Percentiles rank a stretch among this genome's conserved stretches.
These are phyloP conservation scores for Hydrotaea cyrtoneurina DNA, from an alignment of 2,888 invertebrate species.

Conservation along the genomic window DNA sequence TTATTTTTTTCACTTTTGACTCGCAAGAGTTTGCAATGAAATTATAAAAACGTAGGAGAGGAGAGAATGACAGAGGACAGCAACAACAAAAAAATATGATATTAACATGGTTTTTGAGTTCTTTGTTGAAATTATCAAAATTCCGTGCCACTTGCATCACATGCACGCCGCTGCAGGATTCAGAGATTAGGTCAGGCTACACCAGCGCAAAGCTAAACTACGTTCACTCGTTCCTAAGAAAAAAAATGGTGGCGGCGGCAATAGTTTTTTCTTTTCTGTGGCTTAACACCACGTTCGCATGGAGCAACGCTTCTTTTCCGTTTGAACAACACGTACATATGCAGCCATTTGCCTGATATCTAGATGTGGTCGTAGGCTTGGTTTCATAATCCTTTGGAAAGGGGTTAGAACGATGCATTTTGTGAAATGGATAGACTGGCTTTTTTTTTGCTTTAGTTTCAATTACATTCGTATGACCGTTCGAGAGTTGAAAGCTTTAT, in stretches of 20 bases:
- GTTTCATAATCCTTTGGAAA: background rate
- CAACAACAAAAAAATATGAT: constrained; percentile 38
- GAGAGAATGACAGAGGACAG: background rate
- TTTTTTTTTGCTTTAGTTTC: constrained; percentile 24
- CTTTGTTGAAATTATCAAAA: constrained; percentile 69
- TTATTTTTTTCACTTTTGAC: constrained; percentile 25
- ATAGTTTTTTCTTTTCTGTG: constrained; percentile 7
- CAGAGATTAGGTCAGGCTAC: constrained; percentile 52
- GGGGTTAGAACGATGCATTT: background rate
- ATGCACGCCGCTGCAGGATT: constrained; percentile 56
- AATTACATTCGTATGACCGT: constrained; percentile 1
- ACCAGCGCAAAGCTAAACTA: background rate
- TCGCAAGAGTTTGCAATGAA: background rate
- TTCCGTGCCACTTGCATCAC: constrained; percentile 71
- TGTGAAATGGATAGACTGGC: background rate
- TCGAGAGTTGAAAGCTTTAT: constrained; percentile 30
- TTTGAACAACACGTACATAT: constrained; percentile 28
- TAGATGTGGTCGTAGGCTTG: constrained; percentile 30
- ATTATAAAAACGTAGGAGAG: constrained; percentile 24
- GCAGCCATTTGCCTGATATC: background rate
- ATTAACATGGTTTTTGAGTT: constrained; percentile 61
- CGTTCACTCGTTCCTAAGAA: background rate
- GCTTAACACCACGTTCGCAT: constrained; percentile 27
- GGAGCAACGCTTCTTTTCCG: background rate
- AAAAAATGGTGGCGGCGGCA: background rate